Evolutionary conservation across 2,113 vertebrate species (phyloP), one percentile per base, ranked within the genome.

Genomic region (Poeciliopsis prolifica): DNA sequence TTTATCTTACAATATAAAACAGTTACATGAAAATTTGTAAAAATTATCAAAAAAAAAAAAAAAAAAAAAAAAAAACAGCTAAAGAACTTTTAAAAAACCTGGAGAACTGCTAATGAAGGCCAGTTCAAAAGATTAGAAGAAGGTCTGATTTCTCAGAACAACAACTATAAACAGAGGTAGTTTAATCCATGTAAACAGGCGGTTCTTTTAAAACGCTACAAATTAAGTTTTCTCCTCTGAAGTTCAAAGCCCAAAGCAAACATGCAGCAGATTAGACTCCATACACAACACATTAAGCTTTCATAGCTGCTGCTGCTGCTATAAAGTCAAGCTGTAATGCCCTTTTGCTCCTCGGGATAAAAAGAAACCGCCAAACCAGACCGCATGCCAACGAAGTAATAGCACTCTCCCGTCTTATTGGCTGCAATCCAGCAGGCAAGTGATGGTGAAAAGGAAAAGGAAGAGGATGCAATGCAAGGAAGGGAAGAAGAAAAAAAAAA

Each of bases 371-470:
- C 77, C 58, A 80, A 82, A 90, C 54, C 86, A 86, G 88, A 85
- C 88, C 86, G 87, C 70, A 81, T 83, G 84, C 79, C 64, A 37
- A 26, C 68, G 76, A 67, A 80, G 91, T 93, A 93, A 94, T 91
- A 91, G 80, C 77, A 72, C 83, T 74, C 77, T 35, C n/a, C 84
- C 92, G 95, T 79, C 92, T 95, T 73, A 93, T 96, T 95, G 96
- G 96, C 95, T 68, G 19, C 9, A 0, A 30, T 93, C 96, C 96
- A 97, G 93, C 75, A 24, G 79, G 82, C 95, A 91, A 94, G 92
- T 94, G 90, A 94, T 89, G 87, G 84, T 85, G 92, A 90, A 94
- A 96, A 97, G 96, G 96, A 97, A 97, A 96, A 90, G 97, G 96
- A 97, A 97, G 96, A 94, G 94, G 84, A 95, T 92, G 93, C 91